These are phyloP conservation scores for Hylomyscus alleni DNA, from an alignment of 2,797 vertebrate genomes.

Conservation along the genomic window DNA sequence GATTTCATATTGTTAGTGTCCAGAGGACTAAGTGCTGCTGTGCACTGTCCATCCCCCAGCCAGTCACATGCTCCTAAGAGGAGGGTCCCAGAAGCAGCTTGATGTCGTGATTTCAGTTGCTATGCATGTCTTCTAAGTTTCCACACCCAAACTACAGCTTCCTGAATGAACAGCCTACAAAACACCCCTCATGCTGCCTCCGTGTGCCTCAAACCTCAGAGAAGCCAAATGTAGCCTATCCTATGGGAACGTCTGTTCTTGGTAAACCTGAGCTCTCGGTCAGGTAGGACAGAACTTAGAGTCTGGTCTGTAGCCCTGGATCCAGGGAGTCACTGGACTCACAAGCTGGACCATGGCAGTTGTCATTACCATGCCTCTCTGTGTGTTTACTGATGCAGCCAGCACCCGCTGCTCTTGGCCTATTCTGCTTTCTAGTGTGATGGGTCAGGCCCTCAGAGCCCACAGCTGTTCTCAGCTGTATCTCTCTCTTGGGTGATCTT, in stretches of 20 bases:
- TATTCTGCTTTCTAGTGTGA: not conserved
- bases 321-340: not conserved
- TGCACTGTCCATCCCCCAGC: not conserved
- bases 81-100: slow-evolving; percentile 25
- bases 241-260: not conserved
- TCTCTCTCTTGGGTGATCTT: not conserved
- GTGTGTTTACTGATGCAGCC: not conserved
- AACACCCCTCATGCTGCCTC: not conserved
- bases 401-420: not conserved
- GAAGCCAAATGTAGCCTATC: not conserved
- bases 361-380: not conserved
- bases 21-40: not conserved
- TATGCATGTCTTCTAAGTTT: not conserved
- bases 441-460: not conserved
- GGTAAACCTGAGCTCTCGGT: not conserved
- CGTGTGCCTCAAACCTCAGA: not conserved
- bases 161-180: not conserved
- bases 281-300: not conserved
- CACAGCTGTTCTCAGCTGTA: not conserved
- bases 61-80: slow-evolving; percentile 12
- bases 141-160: slow-evolving; percentile 13
- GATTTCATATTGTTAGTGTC: not conserved
- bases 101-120: slow-evolving; percentile 26
- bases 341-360: not conserved
- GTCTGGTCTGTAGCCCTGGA: not conserved